These are phyloP conservation scores for Pseudolycoriella hygida DNA, from an alignment of 2,888 invertebrate genomes.

Conservation along the genomic window DNA sequence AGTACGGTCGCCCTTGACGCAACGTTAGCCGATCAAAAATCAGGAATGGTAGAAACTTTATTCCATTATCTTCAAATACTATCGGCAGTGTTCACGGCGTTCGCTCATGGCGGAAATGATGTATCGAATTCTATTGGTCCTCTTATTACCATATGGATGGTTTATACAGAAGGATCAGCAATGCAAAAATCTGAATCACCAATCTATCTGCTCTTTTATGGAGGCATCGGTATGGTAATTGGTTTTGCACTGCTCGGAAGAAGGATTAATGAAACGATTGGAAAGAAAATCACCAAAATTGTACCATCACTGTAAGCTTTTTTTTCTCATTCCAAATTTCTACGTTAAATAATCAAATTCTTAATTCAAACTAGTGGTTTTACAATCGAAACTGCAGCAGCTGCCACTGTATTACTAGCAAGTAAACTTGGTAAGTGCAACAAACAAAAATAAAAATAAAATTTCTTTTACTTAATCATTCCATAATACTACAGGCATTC, in stretches of 20 bases:
- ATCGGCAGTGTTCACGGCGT: constrained; percentile 96
- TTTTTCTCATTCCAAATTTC: no score
- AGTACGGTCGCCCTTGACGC: no score
- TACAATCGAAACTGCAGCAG: no score
- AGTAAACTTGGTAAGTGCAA: no score
- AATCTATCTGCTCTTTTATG: constrained; percentile 77
- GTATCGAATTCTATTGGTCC: constrained; percentile 99
- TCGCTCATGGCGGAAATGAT: constrained; percentile 98
- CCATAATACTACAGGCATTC: no score
- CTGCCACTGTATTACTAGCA: no score
- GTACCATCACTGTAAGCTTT: constrained; percentile 79
- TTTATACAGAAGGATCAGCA: constrained; percentile 70
- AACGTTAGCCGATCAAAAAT: no score
- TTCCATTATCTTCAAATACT: constrained; percentile 93
- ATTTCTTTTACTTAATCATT: no score
- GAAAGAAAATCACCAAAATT: constrained; percentile 91
- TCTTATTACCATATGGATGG: constrained; percentile 81
- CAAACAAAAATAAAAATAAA: no score
- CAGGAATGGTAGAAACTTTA: constrained; percentile 18
- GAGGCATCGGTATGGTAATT: constrained; percentile 87
- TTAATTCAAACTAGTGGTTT: no score
- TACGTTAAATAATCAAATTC: no score
- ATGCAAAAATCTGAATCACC: constrained; percentile 77
- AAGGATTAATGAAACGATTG: constrained; percentile 90
- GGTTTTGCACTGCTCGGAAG: constrained; percentile 97